Evolutionary conservation across 2,797 vertebrate genomes (phyloP).

Genomic region (Cossypha caffra): DNA sequence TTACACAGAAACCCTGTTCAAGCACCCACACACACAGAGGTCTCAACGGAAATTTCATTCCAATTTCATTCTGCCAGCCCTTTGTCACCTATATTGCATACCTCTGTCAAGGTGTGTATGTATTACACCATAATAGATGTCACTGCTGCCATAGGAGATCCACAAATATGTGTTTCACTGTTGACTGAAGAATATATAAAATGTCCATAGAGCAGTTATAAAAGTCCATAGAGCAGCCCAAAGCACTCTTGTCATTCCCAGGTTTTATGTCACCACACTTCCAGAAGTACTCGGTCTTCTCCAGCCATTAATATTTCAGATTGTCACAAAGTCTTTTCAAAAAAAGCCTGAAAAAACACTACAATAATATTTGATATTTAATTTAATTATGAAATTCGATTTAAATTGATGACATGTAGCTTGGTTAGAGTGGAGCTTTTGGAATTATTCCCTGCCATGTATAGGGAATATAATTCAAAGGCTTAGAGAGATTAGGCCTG

Average conservation of each 20-base stretch:
- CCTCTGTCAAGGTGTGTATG: not conserved
- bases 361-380: not conserved
- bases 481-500: not conserved
- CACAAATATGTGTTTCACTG: not conserved
- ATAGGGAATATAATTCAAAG: not conserved
- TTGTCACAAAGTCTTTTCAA: not conserved
- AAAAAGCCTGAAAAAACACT: not conserved
- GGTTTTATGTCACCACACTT: not conserved
- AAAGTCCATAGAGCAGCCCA: not conserved
- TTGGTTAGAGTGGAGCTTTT: not conserved
- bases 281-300: not conserved
- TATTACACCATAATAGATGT: not conserved
- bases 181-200: not conserved
- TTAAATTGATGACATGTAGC: not conserved
- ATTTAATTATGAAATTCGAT: not conserved
- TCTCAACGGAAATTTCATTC: not conserved
- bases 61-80: not conserved
- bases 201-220: not conserved
- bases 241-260: not conserved
- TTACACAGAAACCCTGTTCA: not conserved
- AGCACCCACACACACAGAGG: not conserved
- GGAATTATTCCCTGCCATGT: not conserved
- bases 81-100: not conserved
- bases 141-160: not conserved
- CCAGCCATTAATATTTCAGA: not conserved